Evolutionary conservation across 1,140 invertebrate genomes (phyloP).

Genomic region (Macrobrachium nipponense): DNA sequence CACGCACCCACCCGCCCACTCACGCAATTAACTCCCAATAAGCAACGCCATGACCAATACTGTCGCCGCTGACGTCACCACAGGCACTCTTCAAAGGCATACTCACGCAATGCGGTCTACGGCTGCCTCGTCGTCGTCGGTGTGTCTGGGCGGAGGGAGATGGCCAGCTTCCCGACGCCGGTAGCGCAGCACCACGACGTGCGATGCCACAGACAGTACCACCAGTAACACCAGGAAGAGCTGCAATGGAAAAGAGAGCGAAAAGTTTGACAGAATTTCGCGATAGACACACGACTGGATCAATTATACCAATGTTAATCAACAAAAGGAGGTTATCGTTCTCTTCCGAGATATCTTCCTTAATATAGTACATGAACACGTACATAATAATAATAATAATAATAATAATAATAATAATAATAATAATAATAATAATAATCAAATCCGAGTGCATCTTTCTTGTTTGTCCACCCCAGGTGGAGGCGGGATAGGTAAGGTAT

Average conservation of each 20-base stretch:
- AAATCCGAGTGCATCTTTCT: too few species aligned
- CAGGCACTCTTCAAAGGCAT: background rate
- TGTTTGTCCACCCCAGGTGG: too few species aligned
- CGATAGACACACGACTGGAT: background rate
- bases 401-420: background rate
- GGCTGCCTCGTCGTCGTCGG: conserved; percentile 48
- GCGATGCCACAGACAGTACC: conserved; percentile 41
- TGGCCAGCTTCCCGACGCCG: conserved; percentile 20
- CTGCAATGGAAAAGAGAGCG: background rate
- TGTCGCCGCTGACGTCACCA: background rate
- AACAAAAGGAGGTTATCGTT: too few species aligned
- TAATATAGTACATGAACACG: too few species aligned
- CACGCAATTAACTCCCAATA: too few species aligned
- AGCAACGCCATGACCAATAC: background rate
- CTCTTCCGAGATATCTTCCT: background rate
- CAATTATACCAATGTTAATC: too few species aligned
- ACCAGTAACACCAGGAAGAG: conserved; percentile 52
- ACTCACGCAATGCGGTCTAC: conserved; percentile 53
- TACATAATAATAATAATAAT: background rate
- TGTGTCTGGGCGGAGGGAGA: conserved; percentile 36
- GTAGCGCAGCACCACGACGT: conserved; percentile 46
- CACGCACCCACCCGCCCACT: too few species aligned
- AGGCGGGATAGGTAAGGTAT: too few species aligned
- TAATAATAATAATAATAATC: too few species aligned
- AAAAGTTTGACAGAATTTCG: background rate